A percentile compares a stretch with the other conserved stretches of the same genome.
Conservation (phyloP, 2,797 vertebrate genomes). For the Arvicola amphibius region DNA sequence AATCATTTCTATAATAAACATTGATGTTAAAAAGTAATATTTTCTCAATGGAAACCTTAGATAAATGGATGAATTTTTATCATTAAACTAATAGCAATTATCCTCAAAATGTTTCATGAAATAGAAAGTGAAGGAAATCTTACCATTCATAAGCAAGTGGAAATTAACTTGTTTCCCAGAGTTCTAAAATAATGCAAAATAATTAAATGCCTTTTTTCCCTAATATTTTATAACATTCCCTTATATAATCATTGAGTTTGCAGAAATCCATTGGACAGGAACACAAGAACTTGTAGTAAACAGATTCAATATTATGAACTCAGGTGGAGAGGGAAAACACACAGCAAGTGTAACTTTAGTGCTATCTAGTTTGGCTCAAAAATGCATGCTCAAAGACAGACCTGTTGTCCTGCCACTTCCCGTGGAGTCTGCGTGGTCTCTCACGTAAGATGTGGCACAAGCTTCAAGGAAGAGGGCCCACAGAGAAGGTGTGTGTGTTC, state of each 20-base stretch:
- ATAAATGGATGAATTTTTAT: not conserved
- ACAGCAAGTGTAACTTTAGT: too few species aligned
- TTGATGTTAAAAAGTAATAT: not conserved
- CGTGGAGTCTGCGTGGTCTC: too few species aligned
- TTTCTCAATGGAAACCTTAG: not conserved
- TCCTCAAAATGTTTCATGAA: not conserved
- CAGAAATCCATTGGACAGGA: too few species aligned
- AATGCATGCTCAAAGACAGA: too few species aligned
- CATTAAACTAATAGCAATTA: not conserved
- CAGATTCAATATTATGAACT: too few species aligned
- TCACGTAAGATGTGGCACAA: too few species aligned
- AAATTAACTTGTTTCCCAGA: not conserved
- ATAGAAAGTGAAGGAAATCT: not conserved
- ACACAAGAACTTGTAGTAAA: too few species aligned
- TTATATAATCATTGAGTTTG: not conserved
- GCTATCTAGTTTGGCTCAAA: too few species aligned
- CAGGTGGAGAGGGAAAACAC: too few species aligned
- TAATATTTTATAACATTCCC: not conserved
- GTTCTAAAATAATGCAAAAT: not conserved
- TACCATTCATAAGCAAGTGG: not conserved
- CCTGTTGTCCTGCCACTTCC: too few species aligned
- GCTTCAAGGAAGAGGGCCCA: too few species aligned
- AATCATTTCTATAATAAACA: not conserved
- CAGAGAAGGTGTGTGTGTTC: too few species aligned
- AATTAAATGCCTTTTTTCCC: not conserved